Evolutionary conservation across 2,113 vertebrate genomes (phyloP), one percentile per base, ranked within the genome.

Genomic region (Megaceryle maxima): DNA sequence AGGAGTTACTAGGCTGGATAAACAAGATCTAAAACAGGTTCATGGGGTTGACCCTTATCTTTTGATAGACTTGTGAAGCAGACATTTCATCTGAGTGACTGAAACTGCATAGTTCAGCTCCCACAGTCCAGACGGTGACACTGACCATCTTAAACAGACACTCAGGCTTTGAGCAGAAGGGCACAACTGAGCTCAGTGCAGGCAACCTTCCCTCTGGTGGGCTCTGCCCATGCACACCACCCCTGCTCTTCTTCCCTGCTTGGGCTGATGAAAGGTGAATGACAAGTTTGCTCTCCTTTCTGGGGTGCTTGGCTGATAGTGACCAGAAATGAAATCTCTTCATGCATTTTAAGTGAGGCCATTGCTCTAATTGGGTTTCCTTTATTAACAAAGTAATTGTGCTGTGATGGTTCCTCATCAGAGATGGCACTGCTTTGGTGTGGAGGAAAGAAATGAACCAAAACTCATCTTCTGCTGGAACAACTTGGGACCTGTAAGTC

Each of bases 41-140:
- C 24, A 35, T 1, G 3, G 15, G 18, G 21, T 9, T 69, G 80
- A 79, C 55, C 41, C 26, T 76, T 66, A 75, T 63, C 50, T 70
- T 85, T 44, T 62, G 55, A 60, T 73, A 43, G 17, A 20, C 13
- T 63, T 43, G 10, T 31, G 29, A 78, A 66, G 20, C 29, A 56
- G 35, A 39, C 6, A 13, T 39, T 35, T 60, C 70, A 69, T 21
- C 41, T 35, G 44, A 25, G 29, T 53, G 22, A 64, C 4, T 69
- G 53, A 60, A 87, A 68, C 10, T 9, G 8, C 1, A 4, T 17
- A 72, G 48, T 19, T 87, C 53, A 72, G n/a, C 17, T 94, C 29
- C 39, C 5, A 2, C 0, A 31, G 43, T 14, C 24, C 2, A 4
- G 53, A 18, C 0, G 2, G 13, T 26, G 35, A 50, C 73, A 62